Evolutionary conservation across 2,888 invertebrate species (phyloP).

Genomic region (Dilophus febrilis): DNA sequence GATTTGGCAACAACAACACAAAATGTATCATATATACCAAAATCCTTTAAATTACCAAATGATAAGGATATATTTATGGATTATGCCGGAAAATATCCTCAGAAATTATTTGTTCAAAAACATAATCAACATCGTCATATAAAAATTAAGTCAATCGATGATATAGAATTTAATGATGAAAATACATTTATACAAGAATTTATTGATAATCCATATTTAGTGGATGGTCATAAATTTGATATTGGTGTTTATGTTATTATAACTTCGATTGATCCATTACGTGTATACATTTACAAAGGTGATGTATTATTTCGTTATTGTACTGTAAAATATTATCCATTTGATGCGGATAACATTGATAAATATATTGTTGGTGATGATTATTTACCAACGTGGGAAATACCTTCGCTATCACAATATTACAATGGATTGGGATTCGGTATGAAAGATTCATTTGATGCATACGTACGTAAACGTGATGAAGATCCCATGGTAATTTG

Average conservation of each 20-base stretch:
- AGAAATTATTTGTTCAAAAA: slow-evolving; percentile 74
- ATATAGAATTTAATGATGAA: slow-evolving; percentile 49
- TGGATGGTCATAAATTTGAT: slow-evolving; percentile 91
- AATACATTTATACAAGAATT: slow-evolving; percentile 85
- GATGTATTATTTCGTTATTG: slow-evolving; percentile 87
- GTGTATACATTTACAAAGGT: slow-evolving; percentile 75
- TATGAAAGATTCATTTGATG: slow-evolving; percentile 76
- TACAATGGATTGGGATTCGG: slow-evolving; percentile 56
- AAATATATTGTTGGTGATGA: slow-evolving; percentile 92
- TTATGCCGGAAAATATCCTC: slow-evolving; percentile 47
- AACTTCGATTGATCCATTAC: slow-evolving; percentile 77
- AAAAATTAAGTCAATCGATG: slow-evolving; percentile 47
- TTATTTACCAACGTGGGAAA: slow-evolving; percentile 87
- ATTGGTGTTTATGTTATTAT: slow-evolving; percentile 87
- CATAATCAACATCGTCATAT: slow-evolving; percentile 84
- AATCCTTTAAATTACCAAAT: slow-evolving; percentile 72
- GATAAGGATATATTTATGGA: slow-evolving; percentile 50
- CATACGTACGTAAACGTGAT: slow-evolving; percentile 47
- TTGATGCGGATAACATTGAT: slow-evolving; percentile 57
- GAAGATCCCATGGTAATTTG: slow-evolving; percentile 59
- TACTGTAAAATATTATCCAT: slow-evolving; percentile 74
- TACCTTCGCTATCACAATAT: slow-evolving; percentile 55
- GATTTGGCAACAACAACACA: slow-evolving; percentile 66
- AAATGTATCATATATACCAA: slow-evolving; percentile 51
- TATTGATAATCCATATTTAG: slow-evolving; percentile 69